Base-by-base conservation (phyloP, 2,113 vertebrate species). In the Cebidichthys violaceus region DNA sequence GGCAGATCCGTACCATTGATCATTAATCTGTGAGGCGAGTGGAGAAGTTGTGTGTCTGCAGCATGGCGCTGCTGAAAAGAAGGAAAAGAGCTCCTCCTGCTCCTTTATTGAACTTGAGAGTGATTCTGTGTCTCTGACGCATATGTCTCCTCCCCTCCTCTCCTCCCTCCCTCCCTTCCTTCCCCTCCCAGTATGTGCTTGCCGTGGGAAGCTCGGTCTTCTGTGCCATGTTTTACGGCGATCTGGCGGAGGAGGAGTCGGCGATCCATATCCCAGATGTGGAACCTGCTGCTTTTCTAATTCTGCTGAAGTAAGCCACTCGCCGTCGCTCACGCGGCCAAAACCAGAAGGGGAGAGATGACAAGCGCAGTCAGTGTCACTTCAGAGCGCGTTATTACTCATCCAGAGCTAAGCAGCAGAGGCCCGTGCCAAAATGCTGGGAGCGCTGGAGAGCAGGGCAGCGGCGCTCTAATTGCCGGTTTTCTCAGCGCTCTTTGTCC, bases 221-320 rank as follows among this genome's bases (percentile, higher is more conserved):
- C 95, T 98, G 98, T 29, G 98, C 98, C 91, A 99, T 99, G 98
- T 99, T 99, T 93, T 99, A 99, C 20, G 96, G 98, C 9, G 98
- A 99, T 89, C 95, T 99, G 6, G 98, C 98, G 0, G 98, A 99
- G 94, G 96, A 96, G 81, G 96, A 97, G 94, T 95, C 96, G 0
- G 97, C 98, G 94, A 99, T 99, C 92, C 97, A 97, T 91, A 99
- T 99, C 86, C 98, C 98, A 74, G 98, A 99, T 92, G 98, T 99
- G 94, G 98, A 99, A 94, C 98, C 97, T 70, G 96, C 97, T 69
- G 98, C 98, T 81, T 99, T 99, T 91, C 96, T 99, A 82, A 97
- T 97, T 93, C 94, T 99, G 92, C 92, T 99, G 87, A 99, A 97
- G 98, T 99, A 96, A 97, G 98, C 94, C 86, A 73, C 81, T 71